Base-by-base conservation (phyloP, 2,888 invertebrate species). In the Andrena chrysosceles region DNA sequence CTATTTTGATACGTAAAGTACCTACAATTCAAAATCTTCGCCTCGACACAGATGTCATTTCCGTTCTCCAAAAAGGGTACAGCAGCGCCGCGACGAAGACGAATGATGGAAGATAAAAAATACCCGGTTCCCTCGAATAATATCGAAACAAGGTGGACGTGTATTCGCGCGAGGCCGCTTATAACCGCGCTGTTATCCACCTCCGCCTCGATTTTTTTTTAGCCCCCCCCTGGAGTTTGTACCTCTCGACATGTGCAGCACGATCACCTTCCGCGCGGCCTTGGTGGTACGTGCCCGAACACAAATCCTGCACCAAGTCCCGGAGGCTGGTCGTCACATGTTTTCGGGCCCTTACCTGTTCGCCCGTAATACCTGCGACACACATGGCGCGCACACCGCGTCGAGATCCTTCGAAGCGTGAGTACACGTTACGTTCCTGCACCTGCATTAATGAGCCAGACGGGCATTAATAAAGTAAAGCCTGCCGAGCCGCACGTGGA, bases 321-420 rank as follows among this genome's bases (percentile, higher is more conserved):
- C 81, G 77, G 72, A 78, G 87, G 87, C 87, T 92, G 91, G 81
- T 85, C 87, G 90, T 91, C 92, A 91, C 90, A 87, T 92, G 91
- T 89, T 91, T 86, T 84, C 85, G 68, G 73, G 69, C 78, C 85
- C 89, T 88, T 90, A 90, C 90, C 89, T 91, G 89, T 42, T 60
- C 59, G 63, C 59, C 77, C 54, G 77, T 76, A 79, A 77, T 84
- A 84, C 87, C 89, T 74, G 84, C 87, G 85, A 83, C 88, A 89
- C 90, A 91, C 89, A 90, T 90, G 90, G 83, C 78, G 75, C 82
- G 81, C 82, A 87, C 80, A 77, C 84, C 71, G 56, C 56, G 74
- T 69, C 69, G 56, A 69, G 23, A 64, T 31, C 60, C 54, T 56
- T 26, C 68, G 49, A 70, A 77, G 77, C 76, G 66, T 77, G 76